Conservation (phyloP, 2,113 vertebrate species). For the Paracanthobrama guichenoti region DNA sequence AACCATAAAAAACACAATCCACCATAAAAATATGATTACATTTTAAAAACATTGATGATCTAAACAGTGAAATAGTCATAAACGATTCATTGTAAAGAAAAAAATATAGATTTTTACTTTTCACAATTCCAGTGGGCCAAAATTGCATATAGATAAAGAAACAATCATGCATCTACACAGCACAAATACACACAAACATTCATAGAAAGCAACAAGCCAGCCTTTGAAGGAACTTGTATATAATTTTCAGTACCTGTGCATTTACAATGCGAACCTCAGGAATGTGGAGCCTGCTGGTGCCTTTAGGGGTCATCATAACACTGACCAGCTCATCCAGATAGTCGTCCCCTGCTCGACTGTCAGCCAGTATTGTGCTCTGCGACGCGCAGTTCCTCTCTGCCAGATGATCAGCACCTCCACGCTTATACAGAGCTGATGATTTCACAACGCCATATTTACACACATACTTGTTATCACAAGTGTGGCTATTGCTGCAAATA, state of each 20-base stretch:
- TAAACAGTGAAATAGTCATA: too few relatives aligned
- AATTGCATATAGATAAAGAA: too few relatives aligned
- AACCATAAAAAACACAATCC: too few relatives aligned
- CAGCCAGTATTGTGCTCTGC: conserved; percentile 54
- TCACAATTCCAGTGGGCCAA: too few relatives aligned
- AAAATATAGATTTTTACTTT: too few relatives aligned
- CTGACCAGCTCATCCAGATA: conserved; percentile 69
- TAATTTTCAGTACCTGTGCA: conserved; percentile 68
- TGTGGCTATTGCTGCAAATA: too few relatives aligned
- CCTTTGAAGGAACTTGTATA: background rate
- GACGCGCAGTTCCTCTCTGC: conserved; percentile 59
- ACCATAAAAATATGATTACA: too few relatives aligned
- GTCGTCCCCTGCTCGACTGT: conserved; percentile 58
- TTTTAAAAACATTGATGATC: too few relatives aligned
- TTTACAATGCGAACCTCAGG: conserved; percentile 65
- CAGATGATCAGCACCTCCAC: conserved; percentile 49
- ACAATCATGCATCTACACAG: too few relatives aligned
- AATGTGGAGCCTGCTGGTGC: conserved; percentile 60
- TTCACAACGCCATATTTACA: background rate
- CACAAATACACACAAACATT: background rate
- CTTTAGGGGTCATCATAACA: conserved; percentile 68
- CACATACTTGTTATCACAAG: background rate
- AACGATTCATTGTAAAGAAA: too few relatives aligned
- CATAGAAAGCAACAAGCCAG: background rate
- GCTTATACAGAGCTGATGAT: conserved; percentile 49